A percentile compares a stretch with the other conserved stretches of the same genome.
Conservation (phyloP, 2,888 invertebrate species). For the Brachyptera putata region DNA sequence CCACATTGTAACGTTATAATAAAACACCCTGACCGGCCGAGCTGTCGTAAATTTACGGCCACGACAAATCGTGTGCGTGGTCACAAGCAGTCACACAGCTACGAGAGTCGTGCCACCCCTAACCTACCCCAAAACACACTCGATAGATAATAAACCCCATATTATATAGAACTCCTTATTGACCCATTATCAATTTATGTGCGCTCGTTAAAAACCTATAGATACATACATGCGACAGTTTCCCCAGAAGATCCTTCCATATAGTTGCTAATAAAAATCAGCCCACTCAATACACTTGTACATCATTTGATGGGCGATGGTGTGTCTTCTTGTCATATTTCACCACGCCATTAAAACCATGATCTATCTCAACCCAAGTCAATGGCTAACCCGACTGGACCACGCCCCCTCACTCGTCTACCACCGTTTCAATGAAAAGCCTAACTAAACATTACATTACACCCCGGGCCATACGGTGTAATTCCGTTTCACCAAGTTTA, state of each 20-base stretch:
- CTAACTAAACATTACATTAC: too few species aligned
- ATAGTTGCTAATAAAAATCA: neutral
- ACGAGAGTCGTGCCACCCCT: too few species aligned
- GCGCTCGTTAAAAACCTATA: neutral
- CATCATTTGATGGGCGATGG: constrained; percentile 13
- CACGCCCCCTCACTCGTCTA: neutral
- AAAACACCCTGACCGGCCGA: too few species aligned
- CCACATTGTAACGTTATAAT: too few species aligned
- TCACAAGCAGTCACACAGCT: too few species aligned
- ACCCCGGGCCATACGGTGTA: too few species aligned
- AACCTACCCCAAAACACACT: neutral
- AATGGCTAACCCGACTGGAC: neutral
- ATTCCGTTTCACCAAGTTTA: too few species aligned
- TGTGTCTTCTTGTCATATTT: constrained; percentile 12
- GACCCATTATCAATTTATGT: constrained; percentile 1
- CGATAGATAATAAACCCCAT: neutral
- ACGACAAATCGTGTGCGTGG: too few species aligned
- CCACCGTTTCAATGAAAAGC: neutral
- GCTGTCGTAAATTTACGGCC: too few species aligned
- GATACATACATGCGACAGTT: neutral
- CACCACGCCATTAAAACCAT: neutral
- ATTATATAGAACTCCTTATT: neutral
- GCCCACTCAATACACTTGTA: too few species aligned
- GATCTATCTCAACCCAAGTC: neutral
- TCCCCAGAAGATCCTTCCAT: neutral